Conservation (phyloP, 1,140 invertebrate species). For the Trichoplusia ni region DNA sequence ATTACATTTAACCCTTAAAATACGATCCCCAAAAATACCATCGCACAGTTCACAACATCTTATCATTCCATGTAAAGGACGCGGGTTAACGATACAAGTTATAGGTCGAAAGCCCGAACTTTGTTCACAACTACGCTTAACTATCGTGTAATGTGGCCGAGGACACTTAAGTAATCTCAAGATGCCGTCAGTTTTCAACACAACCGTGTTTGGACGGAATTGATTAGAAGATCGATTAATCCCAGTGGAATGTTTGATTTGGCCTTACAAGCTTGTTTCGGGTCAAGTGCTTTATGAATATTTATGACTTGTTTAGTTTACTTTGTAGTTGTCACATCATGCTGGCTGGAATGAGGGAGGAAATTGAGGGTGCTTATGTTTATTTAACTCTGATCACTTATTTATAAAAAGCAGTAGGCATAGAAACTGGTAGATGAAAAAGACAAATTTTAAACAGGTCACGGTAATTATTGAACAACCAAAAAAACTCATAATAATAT, state of each 20-base stretch:
- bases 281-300: slow-evolving; percentile 18
- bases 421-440: too few species aligned
- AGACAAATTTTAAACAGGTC: too few species aligned
- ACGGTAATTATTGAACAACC: too few species aligned
- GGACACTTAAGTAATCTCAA: slow-evolving; percentile 42
- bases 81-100: slow-evolving; percentile 52
- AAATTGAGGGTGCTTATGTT: not conserved
- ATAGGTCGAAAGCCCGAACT: slow-evolving; percentile 40
- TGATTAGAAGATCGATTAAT: slow-evolving; percentile 29
- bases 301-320: not conserved
- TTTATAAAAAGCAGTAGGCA: too few species aligned
- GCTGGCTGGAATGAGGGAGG: too few species aligned
- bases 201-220: slow-evolving; percentile 24
- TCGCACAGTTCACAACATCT: not conserved
- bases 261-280: not conserved
- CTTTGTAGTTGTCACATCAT: not conserved
- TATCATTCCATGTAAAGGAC: slow-evolving; percentile 28
- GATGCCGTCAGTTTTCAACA: slow-evolving; percentile 19
- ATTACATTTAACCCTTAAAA: not conserved
- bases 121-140: slow-evolving; percentile 35
- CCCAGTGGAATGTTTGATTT: slow-evolving; percentile 14
- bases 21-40: not conserved
- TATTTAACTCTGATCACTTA: too few species aligned
- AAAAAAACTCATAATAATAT: too few species aligned
- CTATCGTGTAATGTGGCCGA: slow-evolving; percentile 51